Conservation (phyloP, 2,113 vertebrate species). For the Otis tarda region DNA sequence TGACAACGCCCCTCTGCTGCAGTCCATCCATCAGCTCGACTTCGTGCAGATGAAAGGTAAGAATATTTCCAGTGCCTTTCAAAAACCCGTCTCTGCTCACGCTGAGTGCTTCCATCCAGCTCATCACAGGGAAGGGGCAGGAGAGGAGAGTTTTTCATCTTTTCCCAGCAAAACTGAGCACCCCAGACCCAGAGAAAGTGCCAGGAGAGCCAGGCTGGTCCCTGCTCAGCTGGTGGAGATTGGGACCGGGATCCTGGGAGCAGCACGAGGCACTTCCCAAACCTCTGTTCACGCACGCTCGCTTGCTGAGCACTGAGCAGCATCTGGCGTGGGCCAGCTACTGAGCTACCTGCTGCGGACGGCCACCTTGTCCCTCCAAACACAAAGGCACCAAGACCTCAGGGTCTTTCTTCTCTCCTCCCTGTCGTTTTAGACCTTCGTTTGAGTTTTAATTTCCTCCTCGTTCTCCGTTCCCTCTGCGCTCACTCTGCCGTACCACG, state of each 20-base stretch:
- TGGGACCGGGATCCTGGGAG: neutral
- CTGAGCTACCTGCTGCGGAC: neutral
- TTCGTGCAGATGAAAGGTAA: conserved; percentile 98
- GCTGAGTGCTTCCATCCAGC: neutral
- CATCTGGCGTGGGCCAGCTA: neutral
- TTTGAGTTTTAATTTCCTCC: neutral
- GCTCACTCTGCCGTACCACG: neutral
- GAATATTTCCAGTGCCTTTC: neutral
- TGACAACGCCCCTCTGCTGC: conserved; percentile 92
- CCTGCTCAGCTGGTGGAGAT: neutral
- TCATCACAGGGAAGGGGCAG: neutral
- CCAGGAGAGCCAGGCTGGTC: neutral
- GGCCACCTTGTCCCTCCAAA: neutral
- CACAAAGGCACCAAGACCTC: neutral
- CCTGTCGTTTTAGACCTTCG: neutral
- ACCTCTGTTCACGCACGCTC: neutral
- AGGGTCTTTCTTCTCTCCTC: neutral
- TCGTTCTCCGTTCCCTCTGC: neutral
- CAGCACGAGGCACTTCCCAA: neutral
- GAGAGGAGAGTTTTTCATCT: neutral
- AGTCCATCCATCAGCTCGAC: conserved; percentile 98
- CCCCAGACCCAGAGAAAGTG: neutral
- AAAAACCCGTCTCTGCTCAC: neutral
- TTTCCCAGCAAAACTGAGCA: neutral
- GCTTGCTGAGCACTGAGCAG: neutral